Evolutionary conservation across 2,797 vertebrate genomes (phyloP), one percentile per base, ranked within the genome.

Genomic region (Tenualosa ilisha): DNA sequence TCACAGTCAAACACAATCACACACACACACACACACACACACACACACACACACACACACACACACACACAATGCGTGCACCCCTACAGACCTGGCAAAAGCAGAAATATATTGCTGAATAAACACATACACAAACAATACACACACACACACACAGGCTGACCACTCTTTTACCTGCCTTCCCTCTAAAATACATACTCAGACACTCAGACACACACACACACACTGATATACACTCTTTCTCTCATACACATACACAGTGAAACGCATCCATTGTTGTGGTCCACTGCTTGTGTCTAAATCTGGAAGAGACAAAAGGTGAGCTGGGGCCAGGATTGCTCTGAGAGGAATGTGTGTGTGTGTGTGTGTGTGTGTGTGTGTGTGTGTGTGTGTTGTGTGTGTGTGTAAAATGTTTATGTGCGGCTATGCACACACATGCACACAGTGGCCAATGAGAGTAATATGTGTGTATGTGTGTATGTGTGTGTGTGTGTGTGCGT

Each of bases 11-110:
- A 51, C 83, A 13, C 5, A 61, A 7, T 13, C 22, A 11, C 84
- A 59, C 49, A 43, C 68, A 63, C 81, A 85, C 3, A 43, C 26
- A 83, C 81, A 65, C 40, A 82, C 5, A 61, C 22, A 11, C 84
- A 59, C 49, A 43, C 68, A 63, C 81, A 85, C 3, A 43, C 26
- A 13, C 5, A 61, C 22, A 11, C 84, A 59, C 49, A 43, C 68
- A 63, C 81, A 85, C 3, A 43, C 26, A 83, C 81, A 65, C 40
- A 82, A 75, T 12, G 37, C 53, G 49, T 20, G 22, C 43, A 31
- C 51, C 37, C 31, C 37, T 31, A 75, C 15, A 75, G 31, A 75
- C 1, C 31, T 40, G 31, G 37, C 31, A 75, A 20, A 75, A 37
- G 37, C 68, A 75, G 61, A 65, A 65, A 65, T 65, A 65, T 31